phyloP scores from a whole-genome alignment of 2,797 vertebrate species.

The Allobates femoralis region DNA sequence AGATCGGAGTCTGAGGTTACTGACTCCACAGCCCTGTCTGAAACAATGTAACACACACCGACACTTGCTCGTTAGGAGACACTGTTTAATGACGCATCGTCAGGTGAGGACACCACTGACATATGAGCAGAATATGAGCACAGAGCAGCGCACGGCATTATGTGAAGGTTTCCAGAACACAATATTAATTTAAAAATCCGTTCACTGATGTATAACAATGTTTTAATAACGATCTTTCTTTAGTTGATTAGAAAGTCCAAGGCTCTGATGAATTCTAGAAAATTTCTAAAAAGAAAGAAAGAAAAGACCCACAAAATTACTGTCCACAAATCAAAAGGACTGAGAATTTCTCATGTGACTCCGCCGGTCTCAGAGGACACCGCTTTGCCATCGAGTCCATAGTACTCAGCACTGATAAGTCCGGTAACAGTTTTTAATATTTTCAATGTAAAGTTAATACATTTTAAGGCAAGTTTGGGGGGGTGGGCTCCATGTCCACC shows the following conservation, averaged over 20 bases:
- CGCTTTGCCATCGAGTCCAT: not conserved
- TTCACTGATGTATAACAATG: not conserved
- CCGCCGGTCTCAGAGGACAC: not conserved
- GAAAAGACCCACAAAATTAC: constrained; percentile 13
- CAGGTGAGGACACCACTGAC: constrained; percentile 15
- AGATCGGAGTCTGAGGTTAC: no score
- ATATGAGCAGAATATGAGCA: constrained; percentile 14
- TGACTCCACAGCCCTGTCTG: no score
- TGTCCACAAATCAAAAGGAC: constrained; percentile 46
- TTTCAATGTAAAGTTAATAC: not conserved
- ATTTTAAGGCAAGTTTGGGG: constrained; percentile 72
- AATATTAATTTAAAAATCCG: constrained; percentile 10
- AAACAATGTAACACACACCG: not conserved
- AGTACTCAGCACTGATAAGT: not conserved
- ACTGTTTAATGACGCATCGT: constrained; percentile 44
- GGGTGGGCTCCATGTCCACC: constrained; percentile 70
- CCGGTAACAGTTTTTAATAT: no score
- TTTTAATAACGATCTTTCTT: not conserved
- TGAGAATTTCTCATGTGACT: not conserved
- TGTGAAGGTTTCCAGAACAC: not conserved
- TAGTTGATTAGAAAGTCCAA: not conserved
- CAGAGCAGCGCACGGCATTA: not conserved
- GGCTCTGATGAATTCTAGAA: not conserved
- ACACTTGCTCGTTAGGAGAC: constrained; percentile 18
- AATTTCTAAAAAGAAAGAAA: no score